Evolutionary conservation across 2,888 invertebrate genomes (phyloP), one percentile per base, ranked within the genome.

Genomic region (Philhelius pedissequus): DNA sequence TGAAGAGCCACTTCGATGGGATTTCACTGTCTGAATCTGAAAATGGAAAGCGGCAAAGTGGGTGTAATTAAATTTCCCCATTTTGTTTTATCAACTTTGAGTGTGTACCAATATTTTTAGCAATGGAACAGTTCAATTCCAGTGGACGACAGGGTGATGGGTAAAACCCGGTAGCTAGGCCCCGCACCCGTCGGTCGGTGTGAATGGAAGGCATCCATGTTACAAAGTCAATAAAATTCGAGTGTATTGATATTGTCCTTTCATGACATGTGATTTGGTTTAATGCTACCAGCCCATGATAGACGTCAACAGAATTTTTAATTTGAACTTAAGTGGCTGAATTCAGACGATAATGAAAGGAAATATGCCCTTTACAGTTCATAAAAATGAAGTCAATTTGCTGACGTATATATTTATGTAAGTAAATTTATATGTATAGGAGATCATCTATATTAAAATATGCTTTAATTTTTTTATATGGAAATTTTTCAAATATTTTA

Each of bases 31-130:
- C 83, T 70, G 73, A 52, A n/a, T n/a, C n/a, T n/a, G n/a, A n/a
- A n/a, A 52, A 64, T 69, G 74, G 64, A 73, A 50, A 35, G 64
- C 50, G 54, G 22, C 27, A 43, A 75, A 71, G 83, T 71, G 83
- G 74, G 80, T 84, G 80, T 80, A 84, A 84, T 84, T 84, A 84
- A 84, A 80, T 84, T 80, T 84, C 6, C 45, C 52, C 79, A 66
- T 75, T 80, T 70, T 38, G 48, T 32, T 30, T 48, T 40, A 75
- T 80, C 66, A 48, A 69, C 68, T 69, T 75, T 69, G 18, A 18
- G 15, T 8, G 15, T 52, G 32, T 35, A 32, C 1, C 5, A 48
- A 54, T 58, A 38, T 45, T 64, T 64, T 32, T n/a, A 64, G 64
- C 30, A 64, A 48, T 22, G 20, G 20, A 64, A 64, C 64, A 48